Evolutionary conservation across 2,113 vertebrate genomes (phyloP).

Genomic region (Rattus norvegicus): DNA sequence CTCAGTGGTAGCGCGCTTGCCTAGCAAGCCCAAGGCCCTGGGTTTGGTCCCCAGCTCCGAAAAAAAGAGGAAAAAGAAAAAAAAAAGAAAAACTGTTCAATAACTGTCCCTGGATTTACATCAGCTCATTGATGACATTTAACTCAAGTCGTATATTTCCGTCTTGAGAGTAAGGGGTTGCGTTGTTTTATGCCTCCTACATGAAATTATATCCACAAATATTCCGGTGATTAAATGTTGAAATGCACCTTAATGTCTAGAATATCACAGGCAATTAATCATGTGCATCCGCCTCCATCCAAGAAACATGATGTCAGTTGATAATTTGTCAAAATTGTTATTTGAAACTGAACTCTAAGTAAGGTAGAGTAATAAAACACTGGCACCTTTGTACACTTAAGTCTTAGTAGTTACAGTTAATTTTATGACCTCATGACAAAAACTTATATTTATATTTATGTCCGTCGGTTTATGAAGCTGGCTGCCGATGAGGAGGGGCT

Average conservation of each 20-base stretch:
- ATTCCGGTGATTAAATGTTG: slow-evolving; percentile 46
- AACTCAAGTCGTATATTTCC: slow-evolving; percentile 48
- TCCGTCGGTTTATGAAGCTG: slow-evolving; percentile 30
- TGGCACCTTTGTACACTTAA: not conserved
- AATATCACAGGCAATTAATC: slow-evolving; percentile 59
- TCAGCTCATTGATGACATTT: slow-evolving; percentile 13
- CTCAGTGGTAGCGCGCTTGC: no score
- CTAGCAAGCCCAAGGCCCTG: no score
- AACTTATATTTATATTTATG: slow-evolving; percentile 7
- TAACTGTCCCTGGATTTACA: slow-evolving; percentile 35
- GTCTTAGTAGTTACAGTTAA: slow-evolving; percentile 53
- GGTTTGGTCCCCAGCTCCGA: no score
- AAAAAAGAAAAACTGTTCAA: slow-evolving; percentile 44
- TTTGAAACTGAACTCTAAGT: slow-evolving; percentile 5
- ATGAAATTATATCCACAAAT: slow-evolving; percentile 60
- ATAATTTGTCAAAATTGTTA: slow-evolving; percentile 65
- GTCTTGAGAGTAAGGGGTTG: slow-evolving; percentile 43
- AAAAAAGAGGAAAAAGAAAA: no score
- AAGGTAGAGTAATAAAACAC: not conserved
- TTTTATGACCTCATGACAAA: slow-evolving; percentile 63
- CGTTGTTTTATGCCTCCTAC: slow-evolving; percentile 29
- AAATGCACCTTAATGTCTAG: slow-evolving; percentile 33
- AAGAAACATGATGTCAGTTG: slow-evolving; percentile 48
- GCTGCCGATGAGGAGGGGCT: not conserved
- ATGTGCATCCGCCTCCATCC: slow-evolving; percentile 38